A percentile compares a stretch with the other conserved stretches of the same genome.
Evolutionary conservation across 1,140 invertebrate species (phyloP).

Genomic region (Drosophila lini): DNA sequence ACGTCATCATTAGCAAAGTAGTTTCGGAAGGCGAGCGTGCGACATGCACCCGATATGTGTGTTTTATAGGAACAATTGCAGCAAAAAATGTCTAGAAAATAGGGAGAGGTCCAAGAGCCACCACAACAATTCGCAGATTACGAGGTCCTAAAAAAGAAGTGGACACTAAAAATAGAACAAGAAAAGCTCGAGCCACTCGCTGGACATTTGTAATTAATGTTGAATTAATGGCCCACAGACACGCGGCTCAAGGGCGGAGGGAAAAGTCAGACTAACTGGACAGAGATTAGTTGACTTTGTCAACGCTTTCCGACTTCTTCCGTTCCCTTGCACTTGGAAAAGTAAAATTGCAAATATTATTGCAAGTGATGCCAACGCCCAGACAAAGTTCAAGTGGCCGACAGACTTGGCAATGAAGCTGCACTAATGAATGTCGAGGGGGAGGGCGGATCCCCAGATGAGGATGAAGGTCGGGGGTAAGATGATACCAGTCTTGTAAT

Average conservation of each 20-base stretch:
- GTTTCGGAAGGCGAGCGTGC: conserved; percentile 6
- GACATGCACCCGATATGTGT: conserved; percentile 16
- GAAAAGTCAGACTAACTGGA: conserved; percentile 22
- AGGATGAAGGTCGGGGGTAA: conserved; percentile 1
- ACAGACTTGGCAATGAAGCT: conserved; percentile 48
- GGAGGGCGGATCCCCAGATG: neutral
- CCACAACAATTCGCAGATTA: conserved; percentile 40
- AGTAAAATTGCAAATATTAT: conserved; percentile 43
- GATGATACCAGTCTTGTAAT: conserved; percentile 29
- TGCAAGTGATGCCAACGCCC: conserved; percentile 42
- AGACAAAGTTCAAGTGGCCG: conserved; percentile 55
- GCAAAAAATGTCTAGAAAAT: neutral
- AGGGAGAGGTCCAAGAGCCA: conserved; percentile 4
- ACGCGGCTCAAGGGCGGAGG: conserved; percentile 16
- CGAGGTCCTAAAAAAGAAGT: conserved; percentile 29
- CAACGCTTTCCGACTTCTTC: conserved; percentile 22
- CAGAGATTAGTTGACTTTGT: conserved; percentile 45
- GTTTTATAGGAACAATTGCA: conserved; percentile 28
- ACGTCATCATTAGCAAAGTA: conserved; percentile 19
- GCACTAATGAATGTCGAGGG: conserved; percentile 35
- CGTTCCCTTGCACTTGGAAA: conserved; percentile 8
- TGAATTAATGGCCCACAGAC: conserved; percentile 38
- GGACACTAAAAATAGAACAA: conserved; percentile 37
- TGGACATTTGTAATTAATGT: conserved; percentile 51
- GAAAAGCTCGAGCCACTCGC: conserved; percentile 18